Conservation (phyloP, 2,113 vertebrate species). For the Sinocyclocheilus grahami region DNA sequence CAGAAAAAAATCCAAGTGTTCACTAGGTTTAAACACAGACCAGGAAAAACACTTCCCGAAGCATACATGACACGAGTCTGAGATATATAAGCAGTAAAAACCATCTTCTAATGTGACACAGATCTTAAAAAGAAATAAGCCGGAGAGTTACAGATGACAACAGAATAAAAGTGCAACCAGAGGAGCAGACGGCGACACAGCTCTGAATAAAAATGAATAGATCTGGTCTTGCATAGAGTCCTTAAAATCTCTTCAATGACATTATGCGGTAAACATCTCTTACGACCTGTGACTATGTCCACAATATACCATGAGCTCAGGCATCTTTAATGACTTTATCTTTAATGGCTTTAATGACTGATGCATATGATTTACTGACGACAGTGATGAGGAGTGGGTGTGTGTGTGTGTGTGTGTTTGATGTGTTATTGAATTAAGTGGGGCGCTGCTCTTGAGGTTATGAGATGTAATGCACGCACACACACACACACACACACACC, state of each 20-base stretch:
- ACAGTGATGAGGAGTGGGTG: background rate
- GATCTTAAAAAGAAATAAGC: background rate
- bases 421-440: background rate
- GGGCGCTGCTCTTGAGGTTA: constrained; percentile 6
- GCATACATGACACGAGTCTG: background rate
- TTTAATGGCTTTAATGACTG: background rate
- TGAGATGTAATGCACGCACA: background rate
- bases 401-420: no score
- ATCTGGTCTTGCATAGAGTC: background rate
- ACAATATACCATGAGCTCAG: background rate
- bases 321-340: background rate
- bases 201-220: background rate
- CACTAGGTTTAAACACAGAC: background rate
- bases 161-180: background rate
- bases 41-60: background rate
- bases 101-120: background rate
- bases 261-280: background rate
- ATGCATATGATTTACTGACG: background rate
- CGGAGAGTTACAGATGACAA: background rate
- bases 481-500: background rate
- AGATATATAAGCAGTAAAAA: background rate
- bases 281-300: background rate
- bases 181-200: background rate
- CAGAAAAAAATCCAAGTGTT: background rate
- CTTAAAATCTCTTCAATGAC: background rate